Conservation (phyloP, 1,140 invertebrate genomes). For the Lucilia sericata region DNA sequence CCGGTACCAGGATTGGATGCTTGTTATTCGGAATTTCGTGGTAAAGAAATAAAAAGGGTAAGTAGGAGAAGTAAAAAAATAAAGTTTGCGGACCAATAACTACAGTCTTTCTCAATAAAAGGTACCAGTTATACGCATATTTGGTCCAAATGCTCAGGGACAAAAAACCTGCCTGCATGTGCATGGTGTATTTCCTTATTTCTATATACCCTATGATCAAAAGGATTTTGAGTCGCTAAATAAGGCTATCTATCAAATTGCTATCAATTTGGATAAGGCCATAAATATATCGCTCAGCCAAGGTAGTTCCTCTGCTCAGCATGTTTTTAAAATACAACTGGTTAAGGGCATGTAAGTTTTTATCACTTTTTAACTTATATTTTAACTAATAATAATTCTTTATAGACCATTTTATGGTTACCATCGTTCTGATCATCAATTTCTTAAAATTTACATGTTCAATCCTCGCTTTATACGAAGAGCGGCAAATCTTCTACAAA, state of each 20-base stretch:
- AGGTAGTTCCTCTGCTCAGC: constrained; percentile 78
- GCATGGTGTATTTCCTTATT: constrained; percentile 95
- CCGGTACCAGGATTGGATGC: constrained; percentile 84
- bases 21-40: constrained; percentile 86
- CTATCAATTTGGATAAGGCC: constrained; percentile 85
- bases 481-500: constrained; percentile 82
- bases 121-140: constrained; percentile 90
- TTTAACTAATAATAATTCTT: constrained; percentile 52
- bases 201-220: constrained; percentile 84
- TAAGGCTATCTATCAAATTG: constrained; percentile 76
- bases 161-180: constrained; percentile 91
- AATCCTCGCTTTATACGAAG: constrained; percentile 83
- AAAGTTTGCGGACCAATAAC: neutral
- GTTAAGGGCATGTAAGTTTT: constrained; percentile 87
- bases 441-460: constrained; percentile 94
- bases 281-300: constrained; percentile 86
- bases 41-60: constrained; percentile 82
- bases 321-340: constrained; percentile 88
- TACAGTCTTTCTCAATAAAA: constrained; percentile 56
- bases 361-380: constrained; percentile 30
- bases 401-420: constrained; percentile 96
- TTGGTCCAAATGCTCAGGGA: constrained; percentile 85
- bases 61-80: constrained; percentile 12
- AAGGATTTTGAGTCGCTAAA: constrained; percentile 71
- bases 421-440: constrained; percentile 84